Evolutionary conservation across 30 jellyfish, hydroid and myxozoan species (phyloP).

Genomic region (Hydractinia echinata): DNA sequence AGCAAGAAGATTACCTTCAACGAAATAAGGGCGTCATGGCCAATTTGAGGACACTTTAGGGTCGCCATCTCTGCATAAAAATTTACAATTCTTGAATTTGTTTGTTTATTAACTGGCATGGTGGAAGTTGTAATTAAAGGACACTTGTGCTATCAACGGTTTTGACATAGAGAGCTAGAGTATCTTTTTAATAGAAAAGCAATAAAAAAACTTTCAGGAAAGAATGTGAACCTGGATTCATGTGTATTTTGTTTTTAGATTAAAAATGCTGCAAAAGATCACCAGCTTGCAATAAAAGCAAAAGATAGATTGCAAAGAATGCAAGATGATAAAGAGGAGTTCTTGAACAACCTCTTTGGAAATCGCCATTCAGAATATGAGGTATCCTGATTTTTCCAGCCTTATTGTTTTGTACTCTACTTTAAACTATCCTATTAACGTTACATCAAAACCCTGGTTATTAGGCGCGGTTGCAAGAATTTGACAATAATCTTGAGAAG

Average conservation of each 20-base stretch:
- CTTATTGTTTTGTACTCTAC: neutral
- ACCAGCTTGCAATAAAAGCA: conserved; percentile 60
- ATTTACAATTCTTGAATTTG: too few species aligned
- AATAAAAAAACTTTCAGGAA: neutral
- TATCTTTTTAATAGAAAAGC: too few species aligned
- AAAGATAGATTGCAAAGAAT: conserved; percentile 63
- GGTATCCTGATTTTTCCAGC: conserved; percentile 12
- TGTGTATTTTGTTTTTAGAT: conserved; percentile 30
- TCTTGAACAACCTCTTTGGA: conserved; percentile 46
- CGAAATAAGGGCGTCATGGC: too few species aligned
- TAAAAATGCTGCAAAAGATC: conserved; percentile 59
- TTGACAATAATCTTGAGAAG: conserved; percentile 49
- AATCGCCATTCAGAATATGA: conserved; percentile 54
- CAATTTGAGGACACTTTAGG: too few species aligned
- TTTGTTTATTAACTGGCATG: too few species aligned
- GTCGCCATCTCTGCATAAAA: too few species aligned
- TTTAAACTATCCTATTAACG: neutral
- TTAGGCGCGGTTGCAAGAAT: conserved; percentile 58
- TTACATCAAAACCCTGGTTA: neutral
- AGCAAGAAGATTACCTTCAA: too few species aligned
- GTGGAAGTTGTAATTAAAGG: too few species aligned
- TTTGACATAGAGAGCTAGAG: neutral
- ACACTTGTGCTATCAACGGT: too few species aligned
- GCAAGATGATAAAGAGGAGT: conserved; percentile 56
- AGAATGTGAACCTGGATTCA: neutral